Conservation (phyloP, 2,888 invertebrate species). For the Drosophila subsilvestris region DNA sequence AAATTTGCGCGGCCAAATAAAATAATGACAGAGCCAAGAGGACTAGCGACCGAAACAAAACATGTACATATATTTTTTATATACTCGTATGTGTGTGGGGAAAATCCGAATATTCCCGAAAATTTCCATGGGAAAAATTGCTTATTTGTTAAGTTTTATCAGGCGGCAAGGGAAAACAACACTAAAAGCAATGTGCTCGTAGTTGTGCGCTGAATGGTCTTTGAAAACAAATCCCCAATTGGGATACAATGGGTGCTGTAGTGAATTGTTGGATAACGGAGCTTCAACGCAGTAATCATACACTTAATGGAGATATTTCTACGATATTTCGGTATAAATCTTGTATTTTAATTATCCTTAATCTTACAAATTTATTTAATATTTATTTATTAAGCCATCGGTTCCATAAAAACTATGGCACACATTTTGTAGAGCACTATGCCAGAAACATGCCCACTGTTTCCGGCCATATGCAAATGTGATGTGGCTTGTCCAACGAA, state of each 20-base stretch:
- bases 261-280: no score
- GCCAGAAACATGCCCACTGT: no score
- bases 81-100: background rate
- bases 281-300: no score
- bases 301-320: background rate
- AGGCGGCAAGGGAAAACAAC: slow-evolving; percentile 42
- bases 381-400: no score
- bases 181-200: slow-evolving; percentile 28
- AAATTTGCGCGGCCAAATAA: slow-evolving; percentile 41
- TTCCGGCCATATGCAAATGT: slow-evolving; percentile 58
- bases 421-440: background rate
- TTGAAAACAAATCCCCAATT: slow-evolving; percentile 15
- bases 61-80: background rate
- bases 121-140: slow-evolving; percentile 36
- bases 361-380: no score
- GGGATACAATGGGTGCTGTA: slow-evolving; percentile 22
- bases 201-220: slow-evolving; percentile 13
- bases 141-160: slow-evolving; percentile 48
- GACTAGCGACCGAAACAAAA: slow-evolving; percentile 3
- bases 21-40: slow-evolving; percentile 26
- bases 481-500: slow-evolving; percentile 48
- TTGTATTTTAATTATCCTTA: background rate
- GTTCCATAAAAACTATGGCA: background rate
- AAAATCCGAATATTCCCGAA: slow-evolving; percentile 7
- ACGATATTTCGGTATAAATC: no score